phyloP scores from a whole-genome alignment of 2,888 invertebrate species.

The Synergus laeviventris region DNA sequence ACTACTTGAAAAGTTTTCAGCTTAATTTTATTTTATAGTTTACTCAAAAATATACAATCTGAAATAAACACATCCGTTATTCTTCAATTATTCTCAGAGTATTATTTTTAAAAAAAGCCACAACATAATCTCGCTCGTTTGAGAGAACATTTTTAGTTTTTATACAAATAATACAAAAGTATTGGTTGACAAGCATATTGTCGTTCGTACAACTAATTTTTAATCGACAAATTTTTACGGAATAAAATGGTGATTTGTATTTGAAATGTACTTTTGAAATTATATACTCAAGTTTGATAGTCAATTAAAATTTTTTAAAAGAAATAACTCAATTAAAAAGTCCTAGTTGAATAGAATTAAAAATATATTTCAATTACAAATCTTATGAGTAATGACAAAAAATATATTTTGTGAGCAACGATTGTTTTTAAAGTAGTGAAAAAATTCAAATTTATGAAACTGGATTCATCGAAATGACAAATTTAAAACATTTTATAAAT shows the following conservation, averaged over 20 bases:
- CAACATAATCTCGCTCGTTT: not conserved
- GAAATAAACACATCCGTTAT: not conserved
- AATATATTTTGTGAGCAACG: slow-evolving; percentile 32
- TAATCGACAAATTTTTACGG: not conserved
- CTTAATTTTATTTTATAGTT: slow-evolving; percentile 44
- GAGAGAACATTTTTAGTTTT: not conserved
- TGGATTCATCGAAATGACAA: not conserved
- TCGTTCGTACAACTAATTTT: not conserved
- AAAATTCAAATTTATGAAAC: not conserved
- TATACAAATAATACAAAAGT: not conserved
- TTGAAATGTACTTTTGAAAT: not conserved
- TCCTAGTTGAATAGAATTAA: not conserved
- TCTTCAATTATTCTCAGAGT: not conserved
- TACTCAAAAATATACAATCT: slow-evolving; percentile 2
- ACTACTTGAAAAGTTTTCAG: not conserved
- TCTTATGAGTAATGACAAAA: slow-evolving; percentile 32
- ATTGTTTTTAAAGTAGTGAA: not conserved
- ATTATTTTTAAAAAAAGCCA: not conserved
- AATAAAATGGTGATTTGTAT: not conserved
- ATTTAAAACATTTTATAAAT: too few relatives aligned
- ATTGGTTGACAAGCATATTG: not conserved
- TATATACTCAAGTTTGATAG: not conserved
- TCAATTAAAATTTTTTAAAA: not conserved
- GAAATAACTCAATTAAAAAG: too few relatives aligned
- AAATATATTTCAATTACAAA: slow-evolving; percentile 13